These are phyloP conservation scores for Nymphalis urticae DNA, from an alignment of 2,888 invertebrate species.

Conservation along the genomic window DNA sequence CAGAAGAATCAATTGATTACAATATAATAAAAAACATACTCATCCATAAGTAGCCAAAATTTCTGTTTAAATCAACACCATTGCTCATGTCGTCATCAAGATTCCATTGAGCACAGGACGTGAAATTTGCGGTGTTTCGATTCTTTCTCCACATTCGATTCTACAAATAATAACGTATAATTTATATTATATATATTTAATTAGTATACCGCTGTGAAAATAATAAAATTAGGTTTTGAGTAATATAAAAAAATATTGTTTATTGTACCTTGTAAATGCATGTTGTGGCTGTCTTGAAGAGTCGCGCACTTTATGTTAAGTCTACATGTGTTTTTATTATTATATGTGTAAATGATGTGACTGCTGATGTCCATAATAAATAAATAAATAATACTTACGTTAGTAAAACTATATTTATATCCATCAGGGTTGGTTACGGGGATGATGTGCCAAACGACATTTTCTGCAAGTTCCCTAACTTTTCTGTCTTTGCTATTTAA, in stretches of 20 bases:
- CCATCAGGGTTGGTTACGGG: conserved; percentile 89
- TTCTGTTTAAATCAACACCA: conserved; percentile 71
- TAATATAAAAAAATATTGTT: too few relatives aligned
- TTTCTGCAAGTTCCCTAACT: conserved; percentile 80
- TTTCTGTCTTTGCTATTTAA: conserved; percentile 80
- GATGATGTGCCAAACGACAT: conserved; percentile 88
- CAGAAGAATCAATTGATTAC: too few relatives aligned
- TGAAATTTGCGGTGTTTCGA: conserved; percentile 51
- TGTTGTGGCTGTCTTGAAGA: too few relatives aligned
- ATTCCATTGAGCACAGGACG: conserved; percentile 46
- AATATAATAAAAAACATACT: conserved; percentile 43
- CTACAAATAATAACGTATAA: conserved; percentile 65
- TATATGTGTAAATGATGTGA: too few relatives aligned
- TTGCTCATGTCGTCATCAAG: conserved; percentile 62
- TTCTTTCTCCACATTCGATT: conserved; percentile 88
- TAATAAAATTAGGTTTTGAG: too few relatives aligned
- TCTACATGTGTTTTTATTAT: too few relatives aligned
- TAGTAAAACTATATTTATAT: conserved; percentile 83
- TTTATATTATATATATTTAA: too few relatives aligned
- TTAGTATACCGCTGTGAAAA: too few relatives aligned
- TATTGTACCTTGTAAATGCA: too few relatives aligned
- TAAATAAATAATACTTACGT: conserved; percentile 56
- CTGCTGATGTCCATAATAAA: too few relatives aligned
- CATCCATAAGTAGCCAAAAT: conserved; percentile 67
- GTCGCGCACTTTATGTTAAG: too few relatives aligned